Base-by-base conservation (phyloP, 2,113 vertebrate species). In the Nesospiza acunhae region DNA sequence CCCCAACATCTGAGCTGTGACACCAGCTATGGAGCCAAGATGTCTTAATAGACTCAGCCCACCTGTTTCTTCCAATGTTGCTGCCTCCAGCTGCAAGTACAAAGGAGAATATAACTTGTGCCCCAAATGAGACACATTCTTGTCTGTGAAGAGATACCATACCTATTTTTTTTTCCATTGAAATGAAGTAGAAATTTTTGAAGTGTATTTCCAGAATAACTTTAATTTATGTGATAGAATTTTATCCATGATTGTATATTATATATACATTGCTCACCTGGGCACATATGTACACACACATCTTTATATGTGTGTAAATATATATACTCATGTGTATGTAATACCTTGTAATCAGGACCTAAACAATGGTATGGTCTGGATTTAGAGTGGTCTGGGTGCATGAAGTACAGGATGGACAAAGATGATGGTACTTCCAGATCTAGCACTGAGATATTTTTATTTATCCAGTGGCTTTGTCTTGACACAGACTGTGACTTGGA, bases 21-120 rank as follows among this genome's bases (percentile, higher is more conserved):
- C 39, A n/a, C 19, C 47, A 69, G 39, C 15, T 2, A 0, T 46
- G 28, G 11, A 47, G 27, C 13, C 15, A 10, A 11, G 7, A 6
- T 19, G 7, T 24, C 37, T 53, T 27, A n/a, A 28, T 1, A 62
- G 35, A 42, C 20, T 42, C 35, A 39, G n/a, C 10, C 46, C 19
- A 24, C 16, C 47, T 55, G 24, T 30, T 26, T 41, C 28, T 41
- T 79, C 30, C 74, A 62, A 2, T 39, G 15, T 28, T 70, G n/a
- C 39, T 69, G 28, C 47, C 47, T 70, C 63, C 47, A 24, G 0
- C 8, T 63, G 4, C 10, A 78, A 46, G 19, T 24, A 21, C n/a
- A 37, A 33, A 31, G 24, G 41, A 42, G 13, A 59, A 44, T 33
- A 15, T 9, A 66, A 44, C 37, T 33, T 44, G 22, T 52, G 59